phyloP scores from a whole-genome alignment of 2,888 invertebrate species.

The Epicampocera succincta region DNA sequence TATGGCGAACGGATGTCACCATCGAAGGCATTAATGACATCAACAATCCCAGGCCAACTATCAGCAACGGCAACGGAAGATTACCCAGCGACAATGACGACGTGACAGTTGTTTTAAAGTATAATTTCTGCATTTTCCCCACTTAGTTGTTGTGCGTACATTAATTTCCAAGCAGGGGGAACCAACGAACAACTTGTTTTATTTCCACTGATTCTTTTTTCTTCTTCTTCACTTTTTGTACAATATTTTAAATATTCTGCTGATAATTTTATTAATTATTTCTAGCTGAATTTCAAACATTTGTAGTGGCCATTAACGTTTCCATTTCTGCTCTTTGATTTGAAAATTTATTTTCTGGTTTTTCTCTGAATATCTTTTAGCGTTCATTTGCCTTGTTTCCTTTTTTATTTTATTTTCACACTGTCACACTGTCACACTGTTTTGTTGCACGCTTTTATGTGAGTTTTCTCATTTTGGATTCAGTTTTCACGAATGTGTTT shows the following conservation, averaged over 20 bases:
- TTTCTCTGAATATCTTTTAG: constrained; percentile 13
- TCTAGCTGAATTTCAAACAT: constrained; percentile 43
- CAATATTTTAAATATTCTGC: constrained; percentile 17
- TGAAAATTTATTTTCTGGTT: constrained; percentile 15
- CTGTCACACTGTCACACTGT: constrained; percentile 46
- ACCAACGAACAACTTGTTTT: background rate
- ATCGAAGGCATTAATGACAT: constrained; percentile 60
- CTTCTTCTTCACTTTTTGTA: background rate
- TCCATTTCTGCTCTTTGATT: constrained; percentile 5
- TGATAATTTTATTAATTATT: constrained; percentile 47
- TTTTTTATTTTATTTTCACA: constrained; percentile 20
- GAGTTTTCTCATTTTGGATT: background rate
- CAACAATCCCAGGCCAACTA: constrained; percentile 57
- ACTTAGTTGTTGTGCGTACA: constrained; percentile 27
- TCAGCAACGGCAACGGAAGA: constrained; percentile 55
- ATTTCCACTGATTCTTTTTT: background rate
- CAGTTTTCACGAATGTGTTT: constrained; percentile 11
- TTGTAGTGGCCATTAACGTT: constrained; percentile 7
- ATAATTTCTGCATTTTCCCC: constrained; percentile 60
- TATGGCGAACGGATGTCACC: constrained; percentile 68
- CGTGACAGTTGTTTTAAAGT: constrained; percentile 29
- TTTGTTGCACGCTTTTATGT: constrained; percentile 12
- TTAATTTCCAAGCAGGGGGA: constrained; percentile 15
- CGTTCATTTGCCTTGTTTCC: constrained; percentile 20
- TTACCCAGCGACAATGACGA: constrained; percentile 28